These are phyloP conservation scores for Halichoeres trimaculatus DNA, from an alignment of 2,113 vertebrate genomes.

Conservation along the genomic window DNA sequence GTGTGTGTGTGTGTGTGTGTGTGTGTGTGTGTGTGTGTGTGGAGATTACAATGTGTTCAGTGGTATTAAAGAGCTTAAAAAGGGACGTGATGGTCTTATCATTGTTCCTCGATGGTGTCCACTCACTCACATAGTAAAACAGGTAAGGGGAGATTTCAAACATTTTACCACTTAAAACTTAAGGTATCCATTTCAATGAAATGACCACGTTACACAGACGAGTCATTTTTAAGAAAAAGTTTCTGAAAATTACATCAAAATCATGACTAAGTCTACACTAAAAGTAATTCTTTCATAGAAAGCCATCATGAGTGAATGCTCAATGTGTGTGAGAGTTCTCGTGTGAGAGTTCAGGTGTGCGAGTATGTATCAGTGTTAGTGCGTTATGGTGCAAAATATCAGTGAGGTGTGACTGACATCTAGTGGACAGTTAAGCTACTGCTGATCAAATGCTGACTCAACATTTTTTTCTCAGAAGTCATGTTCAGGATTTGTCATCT, in stretches of 20 bases:
- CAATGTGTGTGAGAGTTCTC: not conserved
- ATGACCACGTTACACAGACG: not conserved
- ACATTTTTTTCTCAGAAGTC: not conserved
- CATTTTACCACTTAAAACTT: not conserved
- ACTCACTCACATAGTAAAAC: not conserved
- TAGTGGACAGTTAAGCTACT: constrained; percentile 16
- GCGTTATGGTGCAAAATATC: constrained; percentile 23
- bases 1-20: too few relatives aligned
- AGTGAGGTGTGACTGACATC: constrained; percentile 38
- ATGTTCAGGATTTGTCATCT: not conserved
- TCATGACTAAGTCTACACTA: too few relatives aligned
- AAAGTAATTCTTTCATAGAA: too few relatives aligned
- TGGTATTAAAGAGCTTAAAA: not conserved
- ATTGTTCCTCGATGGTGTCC: not conserved
- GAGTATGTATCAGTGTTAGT: constrained; percentile 13
- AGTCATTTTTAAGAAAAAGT: too few relatives aligned
- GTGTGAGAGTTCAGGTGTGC: not conserved
- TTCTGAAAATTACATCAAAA: too few relatives aligned
- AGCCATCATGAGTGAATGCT: too few relatives aligned
- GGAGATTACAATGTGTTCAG: not conserved
- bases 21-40: not conserved
- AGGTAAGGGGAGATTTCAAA: too few relatives aligned
- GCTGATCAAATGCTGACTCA: not conserved
- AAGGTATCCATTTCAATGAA: not conserved
- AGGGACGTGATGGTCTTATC: not conserved